Conservation (phyloP, 2,888 invertebrate genomes). For the Pimpla rufipes region DNA sequence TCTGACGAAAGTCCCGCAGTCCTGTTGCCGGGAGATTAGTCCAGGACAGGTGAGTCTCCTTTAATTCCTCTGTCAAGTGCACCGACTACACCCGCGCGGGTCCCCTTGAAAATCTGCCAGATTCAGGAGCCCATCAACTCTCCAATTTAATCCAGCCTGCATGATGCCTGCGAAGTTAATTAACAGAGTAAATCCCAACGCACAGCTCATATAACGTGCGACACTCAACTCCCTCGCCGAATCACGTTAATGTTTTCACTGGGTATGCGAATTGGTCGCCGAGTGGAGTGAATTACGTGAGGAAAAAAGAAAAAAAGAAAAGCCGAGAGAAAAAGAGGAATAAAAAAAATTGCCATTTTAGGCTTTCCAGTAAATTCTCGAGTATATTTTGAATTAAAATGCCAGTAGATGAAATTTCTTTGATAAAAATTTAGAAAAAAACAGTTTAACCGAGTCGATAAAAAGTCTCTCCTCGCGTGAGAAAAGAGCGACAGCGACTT, state of each 20-base stretch:
- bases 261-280: conserved; percentile 15
- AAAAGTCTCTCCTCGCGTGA: conserved; percentile 25
- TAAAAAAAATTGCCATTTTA: background rate
- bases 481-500: conserved; percentile 26
- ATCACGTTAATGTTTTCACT: background rate
- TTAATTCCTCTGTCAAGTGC: conserved; percentile 34
- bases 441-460: conserved; percentile 29
- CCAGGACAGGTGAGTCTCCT: conserved; percentile 86
- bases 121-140: background rate
- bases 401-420: background rate
- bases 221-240: conserved; percentile 15
- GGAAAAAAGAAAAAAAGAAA: background rate
- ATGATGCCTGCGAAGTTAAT: conserved; percentile 5
- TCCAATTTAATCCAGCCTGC: background rate
- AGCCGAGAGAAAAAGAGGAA: conserved; percentile 7
- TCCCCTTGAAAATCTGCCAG: background rate
- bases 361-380: background rate
- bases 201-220: conserved; percentile 6
- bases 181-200: background rate
- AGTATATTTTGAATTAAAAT: background rate
- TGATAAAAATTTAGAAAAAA: background rate
- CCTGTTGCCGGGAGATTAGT: conserved; percentile 90
- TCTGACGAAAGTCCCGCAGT: conserved; percentile 89
- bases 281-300: conserved; percentile 1
- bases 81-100: background rate